phyloP scores from a whole-genome alignment of 2,888 invertebrate species.

The Spicauda simplicius region DNA sequence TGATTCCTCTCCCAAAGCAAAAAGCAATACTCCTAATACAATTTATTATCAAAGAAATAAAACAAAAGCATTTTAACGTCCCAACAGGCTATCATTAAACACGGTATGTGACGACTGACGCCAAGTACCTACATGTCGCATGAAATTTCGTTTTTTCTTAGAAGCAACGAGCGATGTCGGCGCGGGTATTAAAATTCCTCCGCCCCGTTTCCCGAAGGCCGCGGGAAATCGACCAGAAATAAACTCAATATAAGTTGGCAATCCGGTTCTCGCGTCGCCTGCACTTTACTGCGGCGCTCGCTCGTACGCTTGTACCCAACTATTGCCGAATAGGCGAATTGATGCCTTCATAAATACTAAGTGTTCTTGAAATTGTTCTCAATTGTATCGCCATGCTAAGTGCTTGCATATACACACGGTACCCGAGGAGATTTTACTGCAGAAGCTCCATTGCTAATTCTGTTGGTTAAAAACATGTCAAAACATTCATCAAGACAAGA shows the following conservation, averaged over 20 bases:
- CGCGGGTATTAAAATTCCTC: conserved; percentile 11
- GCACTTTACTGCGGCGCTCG: not conserved
- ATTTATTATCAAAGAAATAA: conserved; percentile 1
- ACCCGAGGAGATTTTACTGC: no score
- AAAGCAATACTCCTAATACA: not conserved
- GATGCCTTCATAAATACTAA: not conserved
- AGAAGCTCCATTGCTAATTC: no score
- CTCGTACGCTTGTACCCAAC: conserved; percentile 4
- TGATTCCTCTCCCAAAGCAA: not conserved
- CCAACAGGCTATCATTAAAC: conserved; percentile 8
- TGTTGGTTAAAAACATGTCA: no score
- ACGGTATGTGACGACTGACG: not conserved
- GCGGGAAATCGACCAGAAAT: conserved; percentile 40
- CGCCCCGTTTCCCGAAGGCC: conserved; percentile 5
- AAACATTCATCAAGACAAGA: no score
- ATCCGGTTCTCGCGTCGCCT: not conserved
- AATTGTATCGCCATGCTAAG: not conserved
- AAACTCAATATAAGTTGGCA: conserved; percentile 45
- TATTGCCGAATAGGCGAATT: not conserved
- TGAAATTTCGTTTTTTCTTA: conserved; percentile 1
- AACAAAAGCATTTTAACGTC: not conserved
- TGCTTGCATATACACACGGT: no score
- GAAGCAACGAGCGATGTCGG: not conserved
- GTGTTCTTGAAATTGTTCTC: not conserved
- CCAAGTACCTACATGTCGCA: not conserved